Percentiles rank a stretch among this genome's conserved stretches.
Conservation (phyloP, 2,888 invertebrate genomes). For the Macrosoma leucophasiata region DNA sequence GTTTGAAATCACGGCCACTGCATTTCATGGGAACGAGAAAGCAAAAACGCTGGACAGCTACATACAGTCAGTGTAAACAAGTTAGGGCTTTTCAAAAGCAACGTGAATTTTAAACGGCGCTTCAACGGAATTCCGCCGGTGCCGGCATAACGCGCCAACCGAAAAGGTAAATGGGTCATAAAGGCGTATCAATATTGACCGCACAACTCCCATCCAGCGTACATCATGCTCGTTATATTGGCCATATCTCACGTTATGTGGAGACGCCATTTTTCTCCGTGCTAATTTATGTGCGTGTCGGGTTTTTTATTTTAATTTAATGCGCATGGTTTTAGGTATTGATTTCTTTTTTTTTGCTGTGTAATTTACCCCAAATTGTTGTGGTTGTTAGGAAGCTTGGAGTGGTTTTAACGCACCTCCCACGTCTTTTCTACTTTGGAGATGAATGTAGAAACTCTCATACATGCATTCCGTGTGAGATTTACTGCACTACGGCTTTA, state of each 20-base stretch:
- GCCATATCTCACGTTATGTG: conserved; percentile 55
- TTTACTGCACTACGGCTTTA: too few relatives aligned
- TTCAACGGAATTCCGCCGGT: conserved; percentile 50
- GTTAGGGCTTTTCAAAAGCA: conserved; percentile 33
- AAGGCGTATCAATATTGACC: conserved; percentile 70
- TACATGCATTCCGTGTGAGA: too few relatives aligned
- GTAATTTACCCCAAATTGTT: too few relatives aligned
- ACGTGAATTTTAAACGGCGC: conserved; percentile 52
- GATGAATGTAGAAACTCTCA: too few relatives aligned
- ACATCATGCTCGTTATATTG: conserved; percentile 56
- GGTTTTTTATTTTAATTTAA: conserved; percentile 37
- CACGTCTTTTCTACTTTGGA: too few relatives aligned
- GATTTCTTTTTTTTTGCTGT: too few relatives aligned
- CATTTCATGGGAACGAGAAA: too few relatives aligned
- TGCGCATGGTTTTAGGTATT: too few relatives aligned
- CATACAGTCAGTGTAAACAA: conserved; percentile 16
- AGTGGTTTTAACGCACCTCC: too few relatives aligned
- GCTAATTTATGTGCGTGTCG: conserved; percentile 49
- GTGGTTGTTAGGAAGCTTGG: too few relatives aligned
- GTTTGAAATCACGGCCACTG: too few relatives aligned
- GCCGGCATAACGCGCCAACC: conserved; percentile 39
- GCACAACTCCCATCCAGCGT: conserved; percentile 50
- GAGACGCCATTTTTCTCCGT: conserved; percentile 43
- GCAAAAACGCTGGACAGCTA: conserved; percentile 12
- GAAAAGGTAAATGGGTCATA: conserved; percentile 70